Percentiles rank a stretch among this genome's conserved stretches.
Conservation (phyloP, 2,113 vertebrate genomes). For the Ciconia maguari region DNA sequence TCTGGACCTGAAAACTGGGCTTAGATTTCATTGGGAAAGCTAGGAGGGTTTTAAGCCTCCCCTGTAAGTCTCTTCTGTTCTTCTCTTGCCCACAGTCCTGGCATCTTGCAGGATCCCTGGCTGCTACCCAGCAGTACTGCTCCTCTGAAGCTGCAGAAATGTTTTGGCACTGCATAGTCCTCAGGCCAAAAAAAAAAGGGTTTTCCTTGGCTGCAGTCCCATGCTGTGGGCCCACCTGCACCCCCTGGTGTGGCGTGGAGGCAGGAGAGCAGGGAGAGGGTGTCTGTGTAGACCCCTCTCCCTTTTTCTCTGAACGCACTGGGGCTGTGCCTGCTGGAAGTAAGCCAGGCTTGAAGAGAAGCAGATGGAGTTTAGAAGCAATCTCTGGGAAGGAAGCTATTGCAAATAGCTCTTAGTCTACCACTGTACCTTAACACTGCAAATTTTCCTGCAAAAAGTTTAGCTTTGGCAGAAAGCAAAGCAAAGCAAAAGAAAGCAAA, state of each 20-base stretch:
- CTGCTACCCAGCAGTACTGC: neutral
- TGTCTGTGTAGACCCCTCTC: neutral
- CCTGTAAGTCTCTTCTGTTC: neutral
- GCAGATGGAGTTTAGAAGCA: neutral
- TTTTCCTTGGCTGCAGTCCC: neutral
- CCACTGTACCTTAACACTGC: fast-evolving
- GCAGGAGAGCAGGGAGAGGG: neutral
- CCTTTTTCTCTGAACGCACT: fast-evolving
- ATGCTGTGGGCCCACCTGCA: neutral
- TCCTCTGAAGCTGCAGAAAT: neutral
- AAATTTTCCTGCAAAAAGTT: neutral
- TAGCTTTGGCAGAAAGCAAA: neutral
- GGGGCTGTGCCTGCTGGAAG: neutral
- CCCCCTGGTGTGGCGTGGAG: fast-evolving
- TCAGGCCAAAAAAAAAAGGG: neutral
- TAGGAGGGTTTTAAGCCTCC: neutral
- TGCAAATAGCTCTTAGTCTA: neutral
- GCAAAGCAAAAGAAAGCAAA: neutral
- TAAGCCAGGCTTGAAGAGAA: neutral
- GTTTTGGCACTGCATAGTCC: neutral
- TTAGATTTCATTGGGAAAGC: neutral
- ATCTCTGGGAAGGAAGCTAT: neutral
- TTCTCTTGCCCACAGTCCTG: neutral
- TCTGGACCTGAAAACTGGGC: neutral
- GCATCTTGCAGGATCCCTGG: neutral